Evolutionary conservation across 2,888 invertebrate species (phyloP).

Genomic region (Entomobrya multifasciata): DNA sequence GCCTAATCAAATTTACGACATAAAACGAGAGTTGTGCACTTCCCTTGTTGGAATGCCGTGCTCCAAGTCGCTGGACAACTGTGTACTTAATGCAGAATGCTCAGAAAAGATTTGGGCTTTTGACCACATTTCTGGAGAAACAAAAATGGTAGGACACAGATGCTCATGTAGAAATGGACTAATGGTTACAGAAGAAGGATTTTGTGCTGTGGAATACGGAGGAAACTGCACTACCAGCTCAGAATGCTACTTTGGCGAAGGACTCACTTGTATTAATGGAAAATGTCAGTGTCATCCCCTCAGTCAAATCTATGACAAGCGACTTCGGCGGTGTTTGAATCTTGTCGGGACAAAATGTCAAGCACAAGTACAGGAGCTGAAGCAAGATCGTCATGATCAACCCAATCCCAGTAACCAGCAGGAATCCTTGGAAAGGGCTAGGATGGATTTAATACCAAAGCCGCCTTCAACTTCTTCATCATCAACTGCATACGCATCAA

Average conservation of each 20-base stretch:
- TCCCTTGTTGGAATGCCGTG: slow-evolving; percentile 68
- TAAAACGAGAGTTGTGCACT: slow-evolving; percentile 66
- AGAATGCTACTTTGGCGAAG: slow-evolving; percentile 68
- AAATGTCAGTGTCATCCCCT: slow-evolving; percentile 74
- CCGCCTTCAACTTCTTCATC: slow-evolving; percentile 18
- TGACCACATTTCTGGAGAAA: slow-evolving; percentile 70
- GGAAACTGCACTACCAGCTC: slow-evolving; percentile 65
- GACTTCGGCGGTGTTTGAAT: slow-evolving; percentile 64
- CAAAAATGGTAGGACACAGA: slow-evolving; percentile 69
- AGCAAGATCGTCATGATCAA: slow-evolving; percentile 34
- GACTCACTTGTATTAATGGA: slow-evolving; percentile 68
- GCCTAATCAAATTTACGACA: slow-evolving; percentile 68
- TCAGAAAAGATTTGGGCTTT: slow-evolving; percentile 70
- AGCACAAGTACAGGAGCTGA: not conserved
- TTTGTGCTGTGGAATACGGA: slow-evolving; percentile 72
- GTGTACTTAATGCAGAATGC: slow-evolving; percentile 70
- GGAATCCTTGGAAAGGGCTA: slow-evolving; percentile 32
- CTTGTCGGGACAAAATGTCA: slow-evolving; percentile 73
- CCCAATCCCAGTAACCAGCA: slow-evolving; percentile 1
- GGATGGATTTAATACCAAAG: slow-evolving; percentile 24
- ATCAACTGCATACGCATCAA: slow-evolving; percentile 26
- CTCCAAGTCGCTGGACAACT: slow-evolving; percentile 69
- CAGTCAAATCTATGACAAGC: slow-evolving; percentile 70
- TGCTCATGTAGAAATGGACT: slow-evolving; percentile 67
- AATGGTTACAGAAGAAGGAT: slow-evolving; percentile 67